These are phyloP conservation scores for Pterobdella sp. DNA, from an alignment of 2,888 invertebrate species.

Conservation along the genomic window DNA sequence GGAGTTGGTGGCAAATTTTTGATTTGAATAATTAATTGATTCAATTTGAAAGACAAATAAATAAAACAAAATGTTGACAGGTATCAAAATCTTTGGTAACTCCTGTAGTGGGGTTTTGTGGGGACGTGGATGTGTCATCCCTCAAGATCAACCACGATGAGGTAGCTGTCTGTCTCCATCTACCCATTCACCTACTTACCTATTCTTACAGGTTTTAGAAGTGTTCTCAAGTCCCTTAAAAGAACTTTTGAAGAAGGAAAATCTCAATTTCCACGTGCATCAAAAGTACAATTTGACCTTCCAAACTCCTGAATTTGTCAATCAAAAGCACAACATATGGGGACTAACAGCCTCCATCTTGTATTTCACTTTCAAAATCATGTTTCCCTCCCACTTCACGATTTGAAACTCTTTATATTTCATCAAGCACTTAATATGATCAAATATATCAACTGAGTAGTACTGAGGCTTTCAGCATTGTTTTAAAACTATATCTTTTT, in stretches of 20 bases:
- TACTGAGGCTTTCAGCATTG: too few relatives aligned
- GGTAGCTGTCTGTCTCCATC: conserved; percentile 26
- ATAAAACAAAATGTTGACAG: conserved; percentile 26
- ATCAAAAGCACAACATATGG: conserved; percentile 44
- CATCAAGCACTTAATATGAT: too few relatives aligned
- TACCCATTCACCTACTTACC: conserved; percentile 2
- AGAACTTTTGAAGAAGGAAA: conserved; percentile 30
- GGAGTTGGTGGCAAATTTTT: conserved; percentile 7
- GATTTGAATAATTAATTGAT: background rate
- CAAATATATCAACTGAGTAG: too few relatives aligned
- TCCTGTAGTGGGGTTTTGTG: conserved; percentile 34
- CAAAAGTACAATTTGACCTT: conserved; percentile 13
- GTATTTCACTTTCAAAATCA: conserved; percentile 43
- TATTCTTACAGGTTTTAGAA: conserved; percentile 30
- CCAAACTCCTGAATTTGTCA: conserved; percentile 31
- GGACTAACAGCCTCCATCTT: conserved; percentile 50
- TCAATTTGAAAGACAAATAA: background rate
- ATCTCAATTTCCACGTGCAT: conserved; percentile 28
- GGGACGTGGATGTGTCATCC: conserved; percentile 26
- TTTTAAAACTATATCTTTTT: too few relatives aligned
- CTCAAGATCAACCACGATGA: conserved; percentile 32
- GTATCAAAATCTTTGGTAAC: conserved; percentile 27
- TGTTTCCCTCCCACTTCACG: conserved; percentile 41
- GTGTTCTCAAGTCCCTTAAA: conserved; percentile 31
- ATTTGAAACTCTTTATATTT: too few relatives aligned